Evolutionary conservation across 2,888 invertebrate species (phyloP).

Genomic region (Chloroclysta siterata): DNA sequence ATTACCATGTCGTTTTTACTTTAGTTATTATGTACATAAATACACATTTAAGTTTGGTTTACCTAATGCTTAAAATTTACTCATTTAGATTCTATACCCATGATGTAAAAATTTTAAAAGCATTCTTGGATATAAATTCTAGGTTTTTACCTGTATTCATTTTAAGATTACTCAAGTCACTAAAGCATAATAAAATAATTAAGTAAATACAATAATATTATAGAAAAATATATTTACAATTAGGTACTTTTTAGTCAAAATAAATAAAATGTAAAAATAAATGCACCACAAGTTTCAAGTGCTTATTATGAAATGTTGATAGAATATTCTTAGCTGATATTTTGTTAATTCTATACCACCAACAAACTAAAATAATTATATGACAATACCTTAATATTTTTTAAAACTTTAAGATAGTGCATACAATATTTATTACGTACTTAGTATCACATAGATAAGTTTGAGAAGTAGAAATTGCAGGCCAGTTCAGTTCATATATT

Average conservation of each 20-base stretch:
- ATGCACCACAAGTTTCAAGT: conserved; percentile 37
- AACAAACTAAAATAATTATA: conserved; percentile 10
- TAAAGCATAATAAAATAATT: conserved; percentile 33
- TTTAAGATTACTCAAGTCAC: conserved; percentile 30
- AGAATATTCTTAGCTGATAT: conserved; percentile 30
- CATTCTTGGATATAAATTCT: conserved; percentile 25
- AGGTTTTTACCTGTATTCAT: conserved; percentile 33
- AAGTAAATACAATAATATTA: conserved; percentile 38
- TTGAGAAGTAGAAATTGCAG: conserved; percentile 33
- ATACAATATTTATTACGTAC: conserved; percentile 36
- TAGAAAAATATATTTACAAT: conserved; percentile 43
- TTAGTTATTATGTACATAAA: conserved; percentile 13
- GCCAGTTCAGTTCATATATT: conserved; percentile 10
- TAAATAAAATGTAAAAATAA: conserved; percentile 42
- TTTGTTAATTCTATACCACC: conserved; percentile 22
- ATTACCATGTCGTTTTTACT: not conserved
- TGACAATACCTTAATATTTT: not conserved
- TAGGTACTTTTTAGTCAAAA: conserved; percentile 22
- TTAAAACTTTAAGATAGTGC: conserved; percentile 20
- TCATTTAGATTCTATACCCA: conserved; percentile 19
- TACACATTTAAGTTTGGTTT: conserved; percentile 16
- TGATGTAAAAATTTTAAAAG: conserved; percentile 20
- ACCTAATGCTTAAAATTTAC: conserved; percentile 20
- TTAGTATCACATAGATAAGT: conserved; percentile 42
- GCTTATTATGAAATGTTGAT: conserved; percentile 25